A percentile compares a stretch with the other conserved stretches of the same genome.
phyloP scores from a whole-genome alignment of 2,113 vertebrate species.

The Oreochromis spilurus region DNA sequence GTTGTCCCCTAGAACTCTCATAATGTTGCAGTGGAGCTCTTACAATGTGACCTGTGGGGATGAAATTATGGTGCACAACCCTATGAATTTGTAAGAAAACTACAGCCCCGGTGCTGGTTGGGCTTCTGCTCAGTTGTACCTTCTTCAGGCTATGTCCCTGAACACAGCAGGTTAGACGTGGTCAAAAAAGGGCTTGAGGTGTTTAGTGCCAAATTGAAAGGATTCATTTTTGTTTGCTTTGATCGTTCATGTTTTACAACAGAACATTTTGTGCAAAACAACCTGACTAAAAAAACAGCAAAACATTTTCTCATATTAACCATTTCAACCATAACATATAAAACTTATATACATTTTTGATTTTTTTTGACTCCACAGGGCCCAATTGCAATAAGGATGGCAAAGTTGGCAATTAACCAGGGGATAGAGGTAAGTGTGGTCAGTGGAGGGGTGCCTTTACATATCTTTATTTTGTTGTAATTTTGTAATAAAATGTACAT shows the following conservation, averaged over 20 bases:
- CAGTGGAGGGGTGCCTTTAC: background rate
- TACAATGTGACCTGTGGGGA: background rate
- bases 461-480: background rate
- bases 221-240: background rate
- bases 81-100: background rate
- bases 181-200: fast-evolving
- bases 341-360: background rate
- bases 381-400: slow-evolving; percentile 94
- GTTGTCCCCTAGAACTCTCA: background rate
- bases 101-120: background rate
- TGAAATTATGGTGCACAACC: background rate
- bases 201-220: background rate
- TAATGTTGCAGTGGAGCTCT: background rate
- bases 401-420: slow-evolving; percentile 94
- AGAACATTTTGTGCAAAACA: background rate
- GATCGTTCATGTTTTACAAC: background rate
- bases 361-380: slow-evolving; percentile 74
- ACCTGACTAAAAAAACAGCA: fast-evolving
- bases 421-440: slow-evolving; percentile 87
- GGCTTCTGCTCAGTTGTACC: background rate
- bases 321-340: background rate
- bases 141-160: background rate
- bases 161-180: background rate
- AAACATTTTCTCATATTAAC: background rate
- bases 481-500: fast-evolving